phyloP scores from a whole-genome alignment of 2,888 invertebrate genomes.

The Drosophila prostipennis region DNA sequence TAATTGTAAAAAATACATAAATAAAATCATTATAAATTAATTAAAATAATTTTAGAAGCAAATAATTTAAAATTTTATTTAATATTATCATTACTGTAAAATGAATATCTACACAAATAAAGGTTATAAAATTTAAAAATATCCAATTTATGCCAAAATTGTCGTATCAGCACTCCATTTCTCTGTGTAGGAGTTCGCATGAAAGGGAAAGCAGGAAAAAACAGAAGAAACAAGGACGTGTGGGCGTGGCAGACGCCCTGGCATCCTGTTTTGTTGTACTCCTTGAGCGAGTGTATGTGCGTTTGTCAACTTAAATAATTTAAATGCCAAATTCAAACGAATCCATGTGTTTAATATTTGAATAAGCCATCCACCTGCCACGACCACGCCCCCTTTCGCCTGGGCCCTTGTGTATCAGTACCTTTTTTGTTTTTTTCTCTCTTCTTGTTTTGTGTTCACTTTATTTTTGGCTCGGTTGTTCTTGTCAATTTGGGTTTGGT shows the following conservation, averaged over 20 bases:
- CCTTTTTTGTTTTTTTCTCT: slow-evolving; percentile 28
- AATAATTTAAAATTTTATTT: no score
- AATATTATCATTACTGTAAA: no score
- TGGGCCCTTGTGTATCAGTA: slow-evolving; percentile 14
- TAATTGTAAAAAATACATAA: no score
- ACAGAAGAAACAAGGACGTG: slow-evolving; percentile 34
- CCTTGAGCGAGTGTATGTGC: slow-evolving; percentile 14
- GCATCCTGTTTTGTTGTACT: slow-evolving; percentile 35
- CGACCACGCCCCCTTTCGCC: slow-evolving; percentile 13
- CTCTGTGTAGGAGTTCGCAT: slow-evolving; percentile 32
- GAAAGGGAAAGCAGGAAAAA: slow-evolving; percentile 46
- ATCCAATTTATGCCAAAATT: neutral
- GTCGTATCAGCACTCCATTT: slow-evolving; percentile 7
- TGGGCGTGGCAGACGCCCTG: slow-evolving; percentile 51
- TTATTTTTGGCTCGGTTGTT: slow-evolving; percentile 34
- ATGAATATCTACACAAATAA: no score
- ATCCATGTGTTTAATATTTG: slow-evolving; percentile 66
- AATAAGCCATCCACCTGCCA: slow-evolving; percentile 38
- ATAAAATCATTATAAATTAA: no score
- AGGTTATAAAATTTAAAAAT: no score
- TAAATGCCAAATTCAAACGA: slow-evolving; percentile 68
- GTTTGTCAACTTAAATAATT: slow-evolving; percentile 76
- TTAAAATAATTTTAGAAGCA: no score
- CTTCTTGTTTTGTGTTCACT: slow-evolving; percentile 19
- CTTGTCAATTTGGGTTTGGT: slow-evolving; percentile 44